Conservation (phyloP, 2,888 invertebrate species). For the Cyclophora punctaria region DNA sequence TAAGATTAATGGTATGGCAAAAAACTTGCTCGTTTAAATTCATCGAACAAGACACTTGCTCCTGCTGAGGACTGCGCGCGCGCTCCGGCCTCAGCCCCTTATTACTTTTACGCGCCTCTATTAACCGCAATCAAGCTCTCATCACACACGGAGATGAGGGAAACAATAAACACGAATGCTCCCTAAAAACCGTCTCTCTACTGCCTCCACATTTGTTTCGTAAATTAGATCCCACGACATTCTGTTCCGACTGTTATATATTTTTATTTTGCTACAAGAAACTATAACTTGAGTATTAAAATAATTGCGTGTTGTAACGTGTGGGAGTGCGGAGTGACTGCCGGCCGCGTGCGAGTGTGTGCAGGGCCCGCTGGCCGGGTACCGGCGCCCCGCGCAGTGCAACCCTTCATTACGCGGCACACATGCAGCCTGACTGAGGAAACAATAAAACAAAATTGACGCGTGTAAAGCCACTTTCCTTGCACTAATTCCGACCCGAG, state of each 20-base stretch:
- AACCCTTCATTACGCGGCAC: conserved; percentile 71
- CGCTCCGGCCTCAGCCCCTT: conserved; percentile 40
- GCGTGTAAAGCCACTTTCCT: conserved; percentile 58
- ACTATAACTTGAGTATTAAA: conserved; percentile 16
- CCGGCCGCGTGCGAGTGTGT: too few relatives aligned
- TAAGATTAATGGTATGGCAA: too few relatives aligned
- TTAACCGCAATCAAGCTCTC: conserved; percentile 62
- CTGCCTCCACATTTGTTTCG: conserved; percentile 6
- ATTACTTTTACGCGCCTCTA: conserved; percentile 65
- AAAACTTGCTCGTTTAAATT: too few relatives aligned
- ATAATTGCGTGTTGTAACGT: too few relatives aligned
- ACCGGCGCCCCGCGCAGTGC: conserved; percentile 31
- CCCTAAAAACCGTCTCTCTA: conserved; percentile 31
- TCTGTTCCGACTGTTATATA: too few relatives aligned
- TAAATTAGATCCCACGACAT: conserved; percentile 4
- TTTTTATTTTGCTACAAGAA: conserved; percentile 35
- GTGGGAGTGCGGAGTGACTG: too few relatives aligned
- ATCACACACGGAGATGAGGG: conserved; percentile 60
- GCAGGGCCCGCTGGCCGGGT: too few relatives aligned
- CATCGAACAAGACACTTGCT: too few relatives aligned
- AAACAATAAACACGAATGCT: conserved; percentile 58
- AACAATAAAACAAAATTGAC: conserved; percentile 69
- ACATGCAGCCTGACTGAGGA: conserved; percentile 64
- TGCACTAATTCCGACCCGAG: conserved; percentile 49
- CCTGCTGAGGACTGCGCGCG: too few relatives aligned